These are phyloP conservation scores for Hylomyscus alleni DNA, from an alignment of 2,797 vertebrate species.

Conservation along the genomic window DNA sequence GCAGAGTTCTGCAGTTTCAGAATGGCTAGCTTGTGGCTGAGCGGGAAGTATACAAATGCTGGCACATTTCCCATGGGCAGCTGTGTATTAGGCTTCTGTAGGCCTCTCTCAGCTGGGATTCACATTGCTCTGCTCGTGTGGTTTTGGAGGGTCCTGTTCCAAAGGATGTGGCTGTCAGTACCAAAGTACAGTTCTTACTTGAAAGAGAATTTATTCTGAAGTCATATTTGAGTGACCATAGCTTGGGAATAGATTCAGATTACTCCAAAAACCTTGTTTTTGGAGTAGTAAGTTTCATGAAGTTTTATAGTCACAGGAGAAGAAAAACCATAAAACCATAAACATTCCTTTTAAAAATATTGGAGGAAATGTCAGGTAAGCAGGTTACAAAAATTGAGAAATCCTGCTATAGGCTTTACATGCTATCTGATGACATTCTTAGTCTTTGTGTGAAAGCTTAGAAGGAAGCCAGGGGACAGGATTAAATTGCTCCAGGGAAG, in stretches of 20 bases:
- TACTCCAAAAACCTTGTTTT: not conserved
- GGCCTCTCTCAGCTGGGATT: not conserved
- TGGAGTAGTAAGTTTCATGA: not conserved
- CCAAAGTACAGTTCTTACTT: not conserved
- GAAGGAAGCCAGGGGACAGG: not conserved
- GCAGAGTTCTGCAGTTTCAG: not conserved
- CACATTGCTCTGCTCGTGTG: not conserved
- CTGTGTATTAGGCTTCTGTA: not conserved
- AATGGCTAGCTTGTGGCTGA: not conserved
- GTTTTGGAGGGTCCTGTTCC: not conserved
- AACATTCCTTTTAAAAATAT: not conserved
- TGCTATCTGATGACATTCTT: not conserved
- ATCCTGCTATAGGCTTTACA: not conserved
- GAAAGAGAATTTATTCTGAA: not conserved
- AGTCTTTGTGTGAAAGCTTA: not conserved
- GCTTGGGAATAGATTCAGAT: not conserved
- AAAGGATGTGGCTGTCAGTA: not conserved
- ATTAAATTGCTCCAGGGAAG: not conserved
- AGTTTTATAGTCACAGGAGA: not conserved
- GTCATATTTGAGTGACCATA: not conserved
- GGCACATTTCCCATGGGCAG: too few species aligned
- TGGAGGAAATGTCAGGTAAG: not conserved
- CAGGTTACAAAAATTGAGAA: not conserved
- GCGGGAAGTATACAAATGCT: not conserved
- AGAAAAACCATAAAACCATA: not conserved